A percentile compares a stretch with the other conserved stretches of the same genome.
phyloP scores from a whole-genome alignment of 2,113 vertebrate species.

The Phrynosoma platyrhinos region DNA sequence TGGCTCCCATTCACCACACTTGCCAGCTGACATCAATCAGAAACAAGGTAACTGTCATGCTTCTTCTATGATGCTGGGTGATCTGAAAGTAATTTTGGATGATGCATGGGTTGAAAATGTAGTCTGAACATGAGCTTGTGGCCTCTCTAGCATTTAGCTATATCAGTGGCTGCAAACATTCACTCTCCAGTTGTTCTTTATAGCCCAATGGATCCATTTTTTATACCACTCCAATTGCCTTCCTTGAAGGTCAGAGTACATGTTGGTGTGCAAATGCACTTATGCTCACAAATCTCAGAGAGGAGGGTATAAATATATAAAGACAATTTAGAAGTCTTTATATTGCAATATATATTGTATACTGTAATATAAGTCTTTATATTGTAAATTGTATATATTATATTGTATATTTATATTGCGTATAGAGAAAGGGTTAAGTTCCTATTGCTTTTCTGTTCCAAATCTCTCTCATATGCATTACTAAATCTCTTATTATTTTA shows the following conservation, averaged over 20 bases:
- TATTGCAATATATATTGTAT: no score
- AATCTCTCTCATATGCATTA: background rate
- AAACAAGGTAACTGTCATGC: constrained; percentile 88
- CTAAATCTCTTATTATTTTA: background rate
- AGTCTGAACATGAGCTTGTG: background rate
- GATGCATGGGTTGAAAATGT: background rate
- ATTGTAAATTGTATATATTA: no score
- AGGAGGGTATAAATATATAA: no score
- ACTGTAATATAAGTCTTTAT: no score
- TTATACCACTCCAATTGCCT: background rate
- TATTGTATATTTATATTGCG: no score
- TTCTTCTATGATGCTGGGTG: background rate
- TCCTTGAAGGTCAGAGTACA: background rate
- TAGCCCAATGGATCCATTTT: background rate
- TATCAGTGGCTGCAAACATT: background rate
- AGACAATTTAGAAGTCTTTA: no score
- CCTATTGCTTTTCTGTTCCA: background rate
- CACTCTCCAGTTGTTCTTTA: background rate
- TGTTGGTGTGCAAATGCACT: background rate
- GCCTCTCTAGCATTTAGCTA: background rate
- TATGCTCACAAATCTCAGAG: background rate
- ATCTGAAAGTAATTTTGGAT: background rate
- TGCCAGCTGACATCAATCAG: constrained; percentile 94
- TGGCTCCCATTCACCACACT: constrained; percentile 87
- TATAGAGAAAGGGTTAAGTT: background rate